Base-by-base conservation (phyloP, 1,140 invertebrate species). In the Drosophila kikkawai region DNA sequence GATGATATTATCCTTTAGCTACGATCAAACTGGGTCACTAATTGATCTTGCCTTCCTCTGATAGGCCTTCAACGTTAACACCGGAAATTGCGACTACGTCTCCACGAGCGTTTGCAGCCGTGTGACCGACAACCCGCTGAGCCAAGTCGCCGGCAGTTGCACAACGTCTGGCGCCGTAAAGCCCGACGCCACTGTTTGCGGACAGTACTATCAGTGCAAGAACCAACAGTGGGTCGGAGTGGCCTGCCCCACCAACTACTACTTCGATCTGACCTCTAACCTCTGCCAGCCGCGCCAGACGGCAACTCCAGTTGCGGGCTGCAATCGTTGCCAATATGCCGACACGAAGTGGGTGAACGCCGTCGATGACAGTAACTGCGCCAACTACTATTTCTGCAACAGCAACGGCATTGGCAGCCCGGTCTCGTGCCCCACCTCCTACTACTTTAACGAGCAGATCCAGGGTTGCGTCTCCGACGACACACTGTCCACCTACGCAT, bases 261-360 rank as follows among this genome's bases (percentile, higher is more conserved):
- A 87, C 50, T 87, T 3, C 47, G 53, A 80, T 56, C 22, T 39
- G 0, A 0, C 0, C 0, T 0, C 0, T 0, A 0, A 1, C 0
- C 0, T 0, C 0, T 80, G 84, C 22, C 3, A 12, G 19, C 1
- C 13, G 0, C 76, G 83, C 2, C 61, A 68, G 29, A 0, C 0
- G 0, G 83, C 83, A 6, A 29, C 45, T 0, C 39, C 80, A 3
- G 8, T 0, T 0, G 0, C 0, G 0, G 67, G 67, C 22, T 87
- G 83, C 80, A 77, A 87, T 42, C 84, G 83, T 8, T 87, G 83
- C 37, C 80, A 80, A 47, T 59, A 44, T 4, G 17, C 77, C 7
- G 42, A 0, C 0, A n/a, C 8, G 0, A 0, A 0, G 0, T 87
- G 77, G 9, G 84, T 71, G 8, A 87, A 87, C 65, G 65, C 64